Conservation (phyloP, 2,113 vertebrate genomes). For the Aix galericulata region DNA sequence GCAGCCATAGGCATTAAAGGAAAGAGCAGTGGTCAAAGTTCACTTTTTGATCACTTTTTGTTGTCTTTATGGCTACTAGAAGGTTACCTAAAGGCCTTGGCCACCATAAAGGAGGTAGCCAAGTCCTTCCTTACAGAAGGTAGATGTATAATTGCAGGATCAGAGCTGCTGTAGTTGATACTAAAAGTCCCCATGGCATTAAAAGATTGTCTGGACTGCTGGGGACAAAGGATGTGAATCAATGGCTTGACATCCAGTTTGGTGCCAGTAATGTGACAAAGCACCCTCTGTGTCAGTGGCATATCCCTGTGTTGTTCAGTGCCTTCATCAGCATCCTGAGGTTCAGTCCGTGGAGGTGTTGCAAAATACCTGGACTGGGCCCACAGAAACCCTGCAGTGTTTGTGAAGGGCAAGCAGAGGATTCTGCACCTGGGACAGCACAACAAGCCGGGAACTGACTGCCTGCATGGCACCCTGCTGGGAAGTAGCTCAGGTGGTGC, state of each 20-base stretch:
- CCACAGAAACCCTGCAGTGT: neutral
- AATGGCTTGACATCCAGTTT: neutral
- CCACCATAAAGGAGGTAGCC: no score
- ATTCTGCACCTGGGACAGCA: neutral
- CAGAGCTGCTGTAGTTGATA: neutral
- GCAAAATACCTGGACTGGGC: neutral
- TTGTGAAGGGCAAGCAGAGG: rapidly evolving
- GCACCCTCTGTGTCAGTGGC: neutral
- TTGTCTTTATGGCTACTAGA: neutral
- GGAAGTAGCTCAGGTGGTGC: neutral
- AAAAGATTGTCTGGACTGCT: neutral
- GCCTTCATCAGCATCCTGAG: neutral
- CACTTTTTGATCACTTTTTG: neutral
- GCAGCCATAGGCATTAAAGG: neutral
- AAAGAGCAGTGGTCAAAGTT: neutral
- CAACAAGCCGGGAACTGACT: neutral
- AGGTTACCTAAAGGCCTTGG: neutral
- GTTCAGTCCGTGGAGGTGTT: neutral
- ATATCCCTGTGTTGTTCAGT: rapidly evolving
- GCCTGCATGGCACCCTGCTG: neutral
- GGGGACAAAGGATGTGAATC: neutral
- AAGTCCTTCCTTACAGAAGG: neutral
- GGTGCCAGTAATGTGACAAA: neutral
- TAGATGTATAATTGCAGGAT: neutral
- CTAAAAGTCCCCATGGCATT: neutral